Evolutionary conservation across 2,797 vertebrate species (phyloP).

Genomic region (Monodelphis domestica): DNA sequence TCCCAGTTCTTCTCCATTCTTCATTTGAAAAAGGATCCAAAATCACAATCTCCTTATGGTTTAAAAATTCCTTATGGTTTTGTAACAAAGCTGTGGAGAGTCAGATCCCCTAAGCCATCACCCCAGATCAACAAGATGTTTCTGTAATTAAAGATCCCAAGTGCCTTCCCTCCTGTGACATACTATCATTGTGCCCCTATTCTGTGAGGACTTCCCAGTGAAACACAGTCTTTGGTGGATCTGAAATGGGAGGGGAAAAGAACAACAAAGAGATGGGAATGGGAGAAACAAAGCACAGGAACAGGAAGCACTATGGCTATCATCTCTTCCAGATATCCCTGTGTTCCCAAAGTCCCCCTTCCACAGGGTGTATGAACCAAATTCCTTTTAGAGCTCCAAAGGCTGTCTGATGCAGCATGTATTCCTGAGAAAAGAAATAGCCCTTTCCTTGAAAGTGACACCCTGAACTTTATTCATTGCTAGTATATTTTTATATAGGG

Average conservation of each 20-base stretch:
- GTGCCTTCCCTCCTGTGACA: neutral
- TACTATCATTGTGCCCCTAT: neutral
- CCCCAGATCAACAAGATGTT: neutral
- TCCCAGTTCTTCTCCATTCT: neutral
- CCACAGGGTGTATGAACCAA: neutral
- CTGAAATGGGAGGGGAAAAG: neutral
- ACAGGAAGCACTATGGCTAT: slow-evolving; percentile 13
- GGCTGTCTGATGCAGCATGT: neutral
- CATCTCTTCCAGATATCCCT: slow-evolving; percentile 25
- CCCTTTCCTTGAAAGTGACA: neutral
- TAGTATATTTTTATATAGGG: neutral
- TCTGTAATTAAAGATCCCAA: slow-evolving; percentile 43
- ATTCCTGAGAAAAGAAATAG: neutral
- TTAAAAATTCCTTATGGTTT: neutral
- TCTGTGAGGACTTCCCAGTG: neutral
- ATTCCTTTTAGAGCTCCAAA: neutral
- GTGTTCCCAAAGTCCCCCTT: neutral
- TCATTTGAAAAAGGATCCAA: neutral
- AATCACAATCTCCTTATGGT: neutral
- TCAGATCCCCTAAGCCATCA: slow-evolving; percentile 29
- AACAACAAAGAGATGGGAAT: neutral
- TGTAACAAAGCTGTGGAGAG: slow-evolving; percentile 22
- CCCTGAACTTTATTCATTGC: neutral
- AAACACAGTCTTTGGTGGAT: slow-evolving; percentile 20
- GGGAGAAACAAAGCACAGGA: slow-evolving; percentile 5